Evolutionary conservation across 2,888 invertebrate species (phyloP), one percentile per base, ranked within the genome.

Genomic region (Polymixis lichenea): DNA sequence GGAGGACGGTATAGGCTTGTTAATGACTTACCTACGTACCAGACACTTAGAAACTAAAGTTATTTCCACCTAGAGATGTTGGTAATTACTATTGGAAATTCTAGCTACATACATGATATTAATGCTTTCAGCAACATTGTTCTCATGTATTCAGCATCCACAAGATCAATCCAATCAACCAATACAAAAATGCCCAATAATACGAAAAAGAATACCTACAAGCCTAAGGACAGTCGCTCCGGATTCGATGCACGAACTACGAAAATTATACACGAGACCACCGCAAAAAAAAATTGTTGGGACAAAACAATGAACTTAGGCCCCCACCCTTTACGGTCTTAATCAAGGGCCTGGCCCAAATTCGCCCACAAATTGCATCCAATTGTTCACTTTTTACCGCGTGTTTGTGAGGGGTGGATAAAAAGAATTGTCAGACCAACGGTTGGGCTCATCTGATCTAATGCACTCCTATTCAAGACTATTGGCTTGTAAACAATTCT

Each of bases 381-480:
- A 96, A 96, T 96, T 96, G 96, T 96, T 96, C 96, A 96, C 93
- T 96, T 96, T 96, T 96, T 96, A 96, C 94, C 94, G 84, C 84
- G 84, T 89, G 89, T 89, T 89, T 89, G 87, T 79, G 90, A 92
- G 93, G 95, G 95, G 94, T 92, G 93, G 90, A 89, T 85, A 90
- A 91, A 92, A 92, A 90, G 92, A 93, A 94, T 93, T 93, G 92
- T 93, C 93, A 90, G 80, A 66, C 78, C 86, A 87, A 85, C 89
- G 86, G 86, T 89, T 90, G 92, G 51, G 88, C 91, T 92, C 91
- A 92, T 90, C 91, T 91, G 92, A 93, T 90, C 92, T 92, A 92
- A 94, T 93, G 91, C 93, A 90, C 86, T 89, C 83, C 91, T 89
- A 95, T 95, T 95, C 88, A 92, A 86, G 90, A 87, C 91, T 94